A percentile compares a stretch with the other conserved stretches of the same genome.
These are phyloP conservation scores for Andrena trimmerana DNA, from an alignment of 2,888 invertebrate genomes.

Conservation along the genomic window DNA sequence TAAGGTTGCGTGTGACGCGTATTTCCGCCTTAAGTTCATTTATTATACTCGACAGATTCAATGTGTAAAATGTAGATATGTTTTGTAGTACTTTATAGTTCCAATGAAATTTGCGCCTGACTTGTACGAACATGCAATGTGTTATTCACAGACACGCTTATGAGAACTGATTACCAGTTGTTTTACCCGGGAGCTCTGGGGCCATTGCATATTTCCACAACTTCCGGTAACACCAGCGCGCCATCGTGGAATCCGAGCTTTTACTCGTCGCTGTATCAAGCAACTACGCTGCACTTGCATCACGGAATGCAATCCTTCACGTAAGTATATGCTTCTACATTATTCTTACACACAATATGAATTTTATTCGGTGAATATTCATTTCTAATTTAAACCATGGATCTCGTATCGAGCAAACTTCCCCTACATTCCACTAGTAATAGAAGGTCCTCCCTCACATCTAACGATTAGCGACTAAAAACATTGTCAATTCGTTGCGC, in stretches of 20 bases:
- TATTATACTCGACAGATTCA: neutral
- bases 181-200: slow-evolving; percentile 84
- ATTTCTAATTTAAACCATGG: too few relatives aligned
- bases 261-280: slow-evolving; percentile 83
- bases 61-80: too few relatives aligned
- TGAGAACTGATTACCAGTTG: slow-evolving; percentile 83
- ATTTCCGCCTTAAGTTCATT: too few relatives aligned
- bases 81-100: neutral
- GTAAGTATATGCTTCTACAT: slow-evolving; percentile 67
- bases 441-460: too few relatives aligned
- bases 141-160: slow-evolving; percentile 77
- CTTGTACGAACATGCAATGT: neutral
- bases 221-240: slow-evolving; percentile 74
- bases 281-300: slow-evolving; percentile 81
- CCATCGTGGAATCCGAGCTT: slow-evolving; percentile 83
- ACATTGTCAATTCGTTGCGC: too few relatives aligned
- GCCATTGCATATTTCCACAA: slow-evolving; percentile 81
- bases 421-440: neutral
- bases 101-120: neutral
- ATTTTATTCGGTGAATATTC: too few relatives aligned
- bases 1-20: neutral
- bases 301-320: slow-evolving; percentile 82
- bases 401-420: neutral
- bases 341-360: too few relatives aligned
- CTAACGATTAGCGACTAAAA: too few relatives aligned